Evolutionary conservation across 2,888 invertebrate species (phyloP), one percentile per base, ranked within the genome.

Genomic region (Luperina testacea): DNA sequence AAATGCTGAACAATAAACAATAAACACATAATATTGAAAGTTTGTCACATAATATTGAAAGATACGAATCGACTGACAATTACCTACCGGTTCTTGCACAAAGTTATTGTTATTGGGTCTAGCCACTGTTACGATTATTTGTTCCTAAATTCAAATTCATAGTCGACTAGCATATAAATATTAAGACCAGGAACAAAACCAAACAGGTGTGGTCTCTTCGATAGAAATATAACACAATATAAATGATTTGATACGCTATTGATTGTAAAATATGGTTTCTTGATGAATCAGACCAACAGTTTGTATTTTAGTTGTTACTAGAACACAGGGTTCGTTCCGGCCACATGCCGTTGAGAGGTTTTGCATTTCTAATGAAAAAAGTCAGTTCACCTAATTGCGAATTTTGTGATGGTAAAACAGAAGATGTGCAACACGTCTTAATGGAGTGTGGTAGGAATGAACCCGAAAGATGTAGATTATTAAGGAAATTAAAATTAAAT

Each of bases 231-330:
- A 65, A 77, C 42, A 61, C 63, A 69, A 67, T 77, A 59, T 75
- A 78, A 82, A 82, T 82, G 70, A 81, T 89, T 84, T 76, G 77
- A 78, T 83, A 74, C 45, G 72, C 68, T 61, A 48, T 72, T 88
- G 88, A 89, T 88, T 88, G 88, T 88, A 86, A 88, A 86, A 88
- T 88, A 88, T 78, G 82, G 81, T 27, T n/a, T 64, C 78, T 84
- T 88, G 89, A 84, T 88, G 70, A 82, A 78, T 75, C 17, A 51
- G 45, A 48, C 38, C 57, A 57, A 59, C 27, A 57, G 42, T 78
- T 72, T 68, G 13, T 59, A 42, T 61, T 65, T 51, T 45, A 68
- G 74, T 69, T 27, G 8, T 24, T 59, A 32, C 9, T 6, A 24
- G 32, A 0, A 38, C 38, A n/a, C n/a, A n/a, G n/a, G n/a, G n/a